Evolutionary conservation across 1,140 invertebrate genomes (phyloP).

Genomic region (Diorhabda sublineata): DNA sequence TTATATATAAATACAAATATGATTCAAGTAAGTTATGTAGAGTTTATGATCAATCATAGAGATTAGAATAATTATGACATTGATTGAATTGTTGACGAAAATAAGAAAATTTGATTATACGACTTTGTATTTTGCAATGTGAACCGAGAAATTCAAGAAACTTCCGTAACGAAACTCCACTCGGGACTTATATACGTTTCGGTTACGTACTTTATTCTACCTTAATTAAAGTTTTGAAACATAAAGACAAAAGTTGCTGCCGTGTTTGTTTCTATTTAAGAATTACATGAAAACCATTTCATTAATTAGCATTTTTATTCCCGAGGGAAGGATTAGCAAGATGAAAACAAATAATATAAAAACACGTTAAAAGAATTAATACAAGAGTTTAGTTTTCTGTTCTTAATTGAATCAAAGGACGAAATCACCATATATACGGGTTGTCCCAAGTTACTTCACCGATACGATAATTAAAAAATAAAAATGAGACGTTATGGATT

Average conservation of each 20-base stretch:
- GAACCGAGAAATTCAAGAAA: background rate
- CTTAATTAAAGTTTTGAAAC: constrained; percentile 1
- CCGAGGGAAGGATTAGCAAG: background rate
- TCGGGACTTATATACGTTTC: background rate
- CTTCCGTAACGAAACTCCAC: background rate
- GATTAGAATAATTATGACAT: no score
- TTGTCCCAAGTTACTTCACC: no score
- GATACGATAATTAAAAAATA: no score
- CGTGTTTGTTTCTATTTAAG: background rate
- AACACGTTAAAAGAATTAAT: no score
- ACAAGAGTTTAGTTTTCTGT: no score
- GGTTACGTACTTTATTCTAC: background rate
- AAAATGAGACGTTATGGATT: no score
- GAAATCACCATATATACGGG: no score
- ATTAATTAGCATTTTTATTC: constrained; percentile 1
- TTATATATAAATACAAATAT: no score
- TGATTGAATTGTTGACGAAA: background rate
- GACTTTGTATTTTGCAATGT: background rate
- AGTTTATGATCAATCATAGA: no score
- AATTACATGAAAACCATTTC: constrained; percentile 1
- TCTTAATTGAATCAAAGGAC: no score
- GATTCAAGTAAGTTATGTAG: no score
- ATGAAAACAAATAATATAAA: background rate
- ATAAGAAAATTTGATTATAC: background rate
- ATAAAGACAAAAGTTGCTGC: constrained; percentile 2